Evolutionary conservation across 2,888 invertebrate genomes (phyloP).

Genomic region (Caenorhabditis sp.): DNA sequence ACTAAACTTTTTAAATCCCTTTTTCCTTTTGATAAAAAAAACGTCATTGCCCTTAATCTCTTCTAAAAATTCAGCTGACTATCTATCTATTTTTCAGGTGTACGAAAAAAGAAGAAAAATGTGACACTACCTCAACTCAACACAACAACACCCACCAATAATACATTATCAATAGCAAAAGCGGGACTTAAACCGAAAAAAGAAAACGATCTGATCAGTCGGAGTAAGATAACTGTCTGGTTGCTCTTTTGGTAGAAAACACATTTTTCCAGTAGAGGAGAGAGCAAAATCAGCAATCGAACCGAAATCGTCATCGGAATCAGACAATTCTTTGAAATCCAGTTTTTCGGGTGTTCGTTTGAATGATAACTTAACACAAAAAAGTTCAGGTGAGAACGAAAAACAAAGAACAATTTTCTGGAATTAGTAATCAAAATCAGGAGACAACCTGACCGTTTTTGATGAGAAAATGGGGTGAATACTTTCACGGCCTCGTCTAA

Average conservation of each 20-base stretch:
- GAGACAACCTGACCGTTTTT: too few relatives aligned
- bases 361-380: constrained; percentile 26
- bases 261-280: constrained; percentile 15
- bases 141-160: constrained; percentile 3
- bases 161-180: constrained; percentile 3
- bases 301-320: constrained; percentile 23
- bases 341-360: constrained; percentile 19
- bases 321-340: constrained; percentile 27
- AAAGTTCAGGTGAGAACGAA: neutral
- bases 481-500: too few relatives aligned
- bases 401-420: too few relatives aligned
- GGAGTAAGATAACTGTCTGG: constrained; percentile 14
- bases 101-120: constrained; percentile 22
- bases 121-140: constrained; percentile 36
- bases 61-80: neutral
- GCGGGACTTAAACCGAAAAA: neutral
- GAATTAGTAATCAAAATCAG: too few relatives aligned
- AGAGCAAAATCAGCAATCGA: constrained; percentile 12
- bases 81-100: constrained; percentile 8
- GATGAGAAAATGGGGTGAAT: neutral
- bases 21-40: neutral
- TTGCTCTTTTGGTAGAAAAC: too few relatives aligned
- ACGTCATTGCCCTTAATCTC: neutral
- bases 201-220: constrained; percentile 14
- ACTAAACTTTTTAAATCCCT: neutral